These are phyloP conservation scores for Euspilapteryx auroguttella DNA, from an alignment of 2,888 invertebrate genomes.

Conservation along the genomic window DNA sequence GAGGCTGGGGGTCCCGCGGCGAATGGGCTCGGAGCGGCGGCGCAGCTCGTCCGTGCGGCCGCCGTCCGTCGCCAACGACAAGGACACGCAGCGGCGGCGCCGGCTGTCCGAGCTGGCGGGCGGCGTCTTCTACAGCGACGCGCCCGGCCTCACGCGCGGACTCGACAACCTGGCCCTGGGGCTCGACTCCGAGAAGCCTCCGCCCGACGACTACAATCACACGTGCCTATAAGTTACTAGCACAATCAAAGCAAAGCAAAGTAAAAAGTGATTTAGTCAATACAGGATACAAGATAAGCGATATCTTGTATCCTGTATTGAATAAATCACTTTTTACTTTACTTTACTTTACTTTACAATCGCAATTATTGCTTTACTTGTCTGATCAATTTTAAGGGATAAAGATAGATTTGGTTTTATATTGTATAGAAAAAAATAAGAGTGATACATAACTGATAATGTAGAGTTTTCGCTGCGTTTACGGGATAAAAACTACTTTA, in stretches of 20 bases:
- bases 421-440: too few relatives aligned
- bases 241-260: too few relatives aligned
- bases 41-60: slow-evolving; percentile 48
- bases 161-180: slow-evolving; percentile 41
- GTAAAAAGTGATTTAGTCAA: too few relatives aligned
- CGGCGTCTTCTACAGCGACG: slow-evolving; percentile 50
- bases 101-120: slow-evolving; percentile 49
- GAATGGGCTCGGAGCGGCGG: slow-evolving; percentile 35
- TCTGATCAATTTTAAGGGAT: too few relatives aligned
- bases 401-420: too few relatives aligned
- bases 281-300: too few relatives aligned
- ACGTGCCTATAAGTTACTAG: not conserved
- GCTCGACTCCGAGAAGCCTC: slow-evolving; percentile 33
- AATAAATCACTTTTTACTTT: too few relatives aligned
- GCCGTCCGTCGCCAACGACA: slow-evolving; percentile 36
- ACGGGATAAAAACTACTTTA: too few relatives aligned
- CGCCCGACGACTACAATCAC: slow-evolving; percentile 18
- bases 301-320: too few relatives aligned
- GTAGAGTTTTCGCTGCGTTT: too few relatives aligned
- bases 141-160: slow-evolving; percentile 21
- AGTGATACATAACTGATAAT: too few relatives aligned
- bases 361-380: too few relatives aligned
- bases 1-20: slow-evolving; percentile 29
- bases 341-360: slow-evolving; percentile 14
- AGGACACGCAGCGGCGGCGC: slow-evolving; percentile 42